A percentile compares a stretch with the other conserved stretches of the same genome.
Conservation (phyloP, 2,797 vertebrate genomes). For the Artibeus lituratus region DNA sequence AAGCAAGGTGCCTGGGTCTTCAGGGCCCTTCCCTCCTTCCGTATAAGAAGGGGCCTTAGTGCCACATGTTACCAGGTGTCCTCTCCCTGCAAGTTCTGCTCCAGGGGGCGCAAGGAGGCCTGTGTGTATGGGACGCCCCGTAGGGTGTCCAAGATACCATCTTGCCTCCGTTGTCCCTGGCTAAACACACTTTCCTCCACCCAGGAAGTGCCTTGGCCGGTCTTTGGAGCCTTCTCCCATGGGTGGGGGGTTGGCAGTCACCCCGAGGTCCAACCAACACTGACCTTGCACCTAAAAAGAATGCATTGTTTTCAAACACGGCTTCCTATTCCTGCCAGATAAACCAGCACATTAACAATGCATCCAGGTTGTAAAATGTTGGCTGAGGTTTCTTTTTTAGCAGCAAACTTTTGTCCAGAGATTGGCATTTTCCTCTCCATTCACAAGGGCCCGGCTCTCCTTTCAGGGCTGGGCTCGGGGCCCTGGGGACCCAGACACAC, state of each 20-base stretch:
- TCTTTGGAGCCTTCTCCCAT: constrained; percentile 64
- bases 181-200: not conserved
- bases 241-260: constrained; percentile 61
- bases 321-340: constrained; percentile 86
- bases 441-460: constrained; percentile 77
- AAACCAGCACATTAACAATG: constrained; percentile 82
- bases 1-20: not conserved
- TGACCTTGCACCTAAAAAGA: constrained; percentile 83
- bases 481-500: constrained; percentile 70
- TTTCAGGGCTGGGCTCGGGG: constrained; percentile 78
- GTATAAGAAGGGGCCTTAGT: not conserved
- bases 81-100: not conserved
- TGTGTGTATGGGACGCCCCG: not conserved
- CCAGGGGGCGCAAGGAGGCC: not conserved
- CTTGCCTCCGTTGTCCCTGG: not conserved
- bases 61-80: not conserved
- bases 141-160: not conserved
- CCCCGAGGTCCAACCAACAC: constrained; percentile 77
- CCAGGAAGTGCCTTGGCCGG: not conserved
- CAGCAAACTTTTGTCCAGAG: constrained; percentile 80
- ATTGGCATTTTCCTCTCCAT: constrained; percentile 82
- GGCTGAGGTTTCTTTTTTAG: constrained; percentile 77
- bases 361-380: constrained; percentile 81
- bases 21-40: not conserved
- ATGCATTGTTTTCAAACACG: constrained; percentile 82